A percentile compares a stretch with the other conserved stretches of the same genome.
Evolutionary conservation across 1,140 invertebrate species (phyloP).

Genomic region (Microplitis demolitor): DNA sequence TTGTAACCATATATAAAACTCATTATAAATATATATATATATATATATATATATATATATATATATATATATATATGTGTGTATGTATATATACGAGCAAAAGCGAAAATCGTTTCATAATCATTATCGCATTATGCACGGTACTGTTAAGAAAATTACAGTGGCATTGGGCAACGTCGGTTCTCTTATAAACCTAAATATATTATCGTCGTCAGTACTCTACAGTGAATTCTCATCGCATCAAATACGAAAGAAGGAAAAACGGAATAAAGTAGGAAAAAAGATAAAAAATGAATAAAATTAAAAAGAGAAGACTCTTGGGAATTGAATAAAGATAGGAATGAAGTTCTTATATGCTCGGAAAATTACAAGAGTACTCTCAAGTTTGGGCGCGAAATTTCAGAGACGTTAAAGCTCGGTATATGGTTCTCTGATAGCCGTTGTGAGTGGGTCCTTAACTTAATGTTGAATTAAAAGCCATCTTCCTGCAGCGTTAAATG

Average conservation of each 20-base stretch:
- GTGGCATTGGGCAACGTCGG: too few species aligned
- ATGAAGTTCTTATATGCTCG: not conserved
- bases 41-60: too few species aligned
- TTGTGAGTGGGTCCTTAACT: not conserved
- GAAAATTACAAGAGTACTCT: constrained; percentile 28
- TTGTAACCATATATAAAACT: too few species aligned
- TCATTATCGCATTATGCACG: too few species aligned
- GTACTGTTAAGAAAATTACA: too few species aligned
- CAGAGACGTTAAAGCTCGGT: not conserved
- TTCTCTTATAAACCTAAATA: too few species aligned
- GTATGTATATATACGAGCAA: too few species aligned
- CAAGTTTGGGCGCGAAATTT: constrained; percentile 22
- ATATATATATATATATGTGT: too few species aligned
- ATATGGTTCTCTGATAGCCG: not conserved
- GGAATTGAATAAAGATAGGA: constrained; percentile 27
- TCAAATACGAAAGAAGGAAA: not conserved
- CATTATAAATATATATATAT: too few species aligned
- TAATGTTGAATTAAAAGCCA: constrained; percentile 21
- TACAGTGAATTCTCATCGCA: too few species aligned
- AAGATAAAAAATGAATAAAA: constrained; percentile 6
- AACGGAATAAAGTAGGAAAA: constrained; percentile 7
- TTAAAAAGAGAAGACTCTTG: constrained; percentile 37
- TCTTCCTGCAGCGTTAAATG: not conserved
- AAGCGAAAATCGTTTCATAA: too few species aligned
- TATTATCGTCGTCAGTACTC: too few species aligned